Base-by-base conservation (phyloP, 2,113 vertebrate genomes). In the Mormoops blainvillei region DNA sequence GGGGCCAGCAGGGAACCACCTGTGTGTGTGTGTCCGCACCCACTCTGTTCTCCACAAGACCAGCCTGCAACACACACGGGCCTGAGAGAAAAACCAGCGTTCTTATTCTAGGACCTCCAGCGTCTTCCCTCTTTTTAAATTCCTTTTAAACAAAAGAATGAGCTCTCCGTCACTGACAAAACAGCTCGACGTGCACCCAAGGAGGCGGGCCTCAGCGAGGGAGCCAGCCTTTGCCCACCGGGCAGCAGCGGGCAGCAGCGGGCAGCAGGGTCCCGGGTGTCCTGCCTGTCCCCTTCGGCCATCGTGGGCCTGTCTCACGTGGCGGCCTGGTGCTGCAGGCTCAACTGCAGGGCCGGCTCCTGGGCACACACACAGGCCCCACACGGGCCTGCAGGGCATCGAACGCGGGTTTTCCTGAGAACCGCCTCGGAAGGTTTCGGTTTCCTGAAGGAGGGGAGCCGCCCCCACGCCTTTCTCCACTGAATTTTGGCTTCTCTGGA, bases 401-500 rank as follows among this genome's bases (percentile, higher is more conserved):
- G 48, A 84, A 74, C 50, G 63, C 61, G 0, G 1, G 45, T 76
- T n/a, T 95, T 50, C 38, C 14, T 85, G 76, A 88, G 94, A 36
- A 63, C 68, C 3, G 14, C 19, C 58, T 16, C 36, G 56, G 3
- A 26, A 20, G 38, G 61, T 43, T 13, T 36, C 65, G 9, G 26
- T 63, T 58, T 91, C 71, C 2, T 22, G 91, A 74, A 80, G 92
- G 56, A 89, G 93, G 0, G 78, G n/a, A n/a, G 54, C 93, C 87
- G 67, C 94, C 88, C n/a, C 87, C 3, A 54, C 3, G 87, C 87
- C 93, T 85, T 56, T 0, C 0, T 28, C 96, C 94, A n/a, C 65
- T 38, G 65, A 82, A 31, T 71, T 94, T 92, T 70, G 43, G 86
- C 89, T 88, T 65, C 88, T 87, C 86, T 85, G 82, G 95, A 78